Conservation (phyloP, 1,140 invertebrate genomes). For the Pseudomyrmex dendroicus region DNA sequence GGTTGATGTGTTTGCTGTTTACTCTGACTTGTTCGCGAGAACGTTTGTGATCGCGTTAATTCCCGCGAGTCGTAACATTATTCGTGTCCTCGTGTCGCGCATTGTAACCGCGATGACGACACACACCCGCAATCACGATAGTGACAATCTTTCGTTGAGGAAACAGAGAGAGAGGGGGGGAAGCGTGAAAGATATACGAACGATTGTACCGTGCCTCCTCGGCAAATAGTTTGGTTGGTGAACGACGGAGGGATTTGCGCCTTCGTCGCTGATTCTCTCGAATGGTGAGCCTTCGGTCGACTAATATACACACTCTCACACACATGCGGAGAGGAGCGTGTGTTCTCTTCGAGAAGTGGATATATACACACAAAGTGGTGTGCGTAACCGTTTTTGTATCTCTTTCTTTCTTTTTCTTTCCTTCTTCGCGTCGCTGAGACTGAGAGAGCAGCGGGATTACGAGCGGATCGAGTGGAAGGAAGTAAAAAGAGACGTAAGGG, state of each 20-base stretch:
- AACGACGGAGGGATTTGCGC: constrained; percentile 51
- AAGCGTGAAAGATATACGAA: background rate
- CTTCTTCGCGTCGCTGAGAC: constrained; percentile 42
- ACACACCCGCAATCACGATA: background rate
- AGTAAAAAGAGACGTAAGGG: constrained; percentile 62
- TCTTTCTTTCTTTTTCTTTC: constrained; percentile 15
- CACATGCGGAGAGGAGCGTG: background rate
- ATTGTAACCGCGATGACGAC: constrained; percentile 14
- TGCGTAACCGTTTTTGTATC: background rate
- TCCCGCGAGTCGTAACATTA: background rate
- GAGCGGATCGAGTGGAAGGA: constrained; percentile 44
- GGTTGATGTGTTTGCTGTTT: background rate
- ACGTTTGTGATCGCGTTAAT: background rate
- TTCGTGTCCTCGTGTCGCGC: background rate
- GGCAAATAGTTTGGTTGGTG: constrained; percentile 6
- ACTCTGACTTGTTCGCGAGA: background rate
- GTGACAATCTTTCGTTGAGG: background rate
- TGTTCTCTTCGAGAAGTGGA: background rate
- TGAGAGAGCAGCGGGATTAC: constrained; percentile 44
- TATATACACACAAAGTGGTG: background rate
- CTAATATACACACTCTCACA: constrained; percentile 1
- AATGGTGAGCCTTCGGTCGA: constrained; percentile 67
- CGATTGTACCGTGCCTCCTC: background rate
- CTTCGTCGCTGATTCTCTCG: constrained; percentile 65
- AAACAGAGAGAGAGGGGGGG: no score